These are phyloP conservation scores for Rhyacichthys aspro DNA, from an alignment of 2,797 vertebrate species.

Conservation along the genomic window DNA sequence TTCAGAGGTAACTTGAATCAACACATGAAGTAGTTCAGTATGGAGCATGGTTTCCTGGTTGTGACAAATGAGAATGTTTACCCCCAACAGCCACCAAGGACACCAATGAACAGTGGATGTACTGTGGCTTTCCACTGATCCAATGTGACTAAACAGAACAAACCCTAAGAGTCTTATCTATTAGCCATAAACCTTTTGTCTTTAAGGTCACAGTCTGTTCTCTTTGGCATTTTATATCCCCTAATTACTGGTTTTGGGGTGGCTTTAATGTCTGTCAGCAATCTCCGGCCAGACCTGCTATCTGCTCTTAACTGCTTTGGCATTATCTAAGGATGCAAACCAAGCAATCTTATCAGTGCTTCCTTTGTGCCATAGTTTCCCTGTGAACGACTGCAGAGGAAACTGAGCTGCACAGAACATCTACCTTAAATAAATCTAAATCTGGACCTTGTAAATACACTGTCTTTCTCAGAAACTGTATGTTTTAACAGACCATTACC, in stretches of 20 bases:
- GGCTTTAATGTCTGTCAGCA: constrained; percentile 70
- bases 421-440: constrained; percentile 41
- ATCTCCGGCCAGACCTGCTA: constrained; percentile 51
- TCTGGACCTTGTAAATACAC: too few species aligned
- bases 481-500: too few species aligned
- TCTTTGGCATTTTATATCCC: constrained; percentile 34
- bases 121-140: constrained; percentile 30
- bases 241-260: constrained; percentile 48
- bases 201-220: constrained; percentile 49
- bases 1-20: too few species aligned
- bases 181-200: constrained; percentile 27
- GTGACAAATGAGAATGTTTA: not conserved
- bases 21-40: too few species aligned
- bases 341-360: constrained; percentile 76
- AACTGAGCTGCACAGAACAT: constrained; percentile 24
- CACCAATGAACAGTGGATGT: constrained; percentile 13
- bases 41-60: too few species aligned
- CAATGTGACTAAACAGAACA: constrained; percentile 35
- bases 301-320: constrained; percentile 55
- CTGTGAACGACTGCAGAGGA: constrained; percentile 46
- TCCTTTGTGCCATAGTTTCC: constrained; percentile 63
- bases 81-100: not conserved
- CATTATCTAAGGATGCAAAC: constrained; percentile 71
- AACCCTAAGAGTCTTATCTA: constrained; percentile 47
- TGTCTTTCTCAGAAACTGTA: too few species aligned